Evolutionary conservation across 1,140 invertebrate genomes (phyloP).

Genomic region (Camponotus vicinus): DNA sequence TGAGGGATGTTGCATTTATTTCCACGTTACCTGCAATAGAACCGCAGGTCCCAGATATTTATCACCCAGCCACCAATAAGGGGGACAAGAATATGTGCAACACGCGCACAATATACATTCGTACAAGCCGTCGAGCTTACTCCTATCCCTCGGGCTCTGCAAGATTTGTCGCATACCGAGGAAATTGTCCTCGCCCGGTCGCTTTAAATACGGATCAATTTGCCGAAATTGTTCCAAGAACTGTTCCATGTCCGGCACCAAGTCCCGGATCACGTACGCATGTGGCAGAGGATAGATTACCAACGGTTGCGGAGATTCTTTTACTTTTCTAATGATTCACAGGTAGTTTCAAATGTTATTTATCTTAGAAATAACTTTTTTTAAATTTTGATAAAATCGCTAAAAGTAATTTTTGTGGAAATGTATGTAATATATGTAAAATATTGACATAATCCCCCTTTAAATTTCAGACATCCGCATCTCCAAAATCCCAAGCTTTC

Average conservation of each 20-base stretch:
- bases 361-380: neutral
- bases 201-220: conserved; percentile 95
- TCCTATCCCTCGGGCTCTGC: conserved; percentile 90
- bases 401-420: neutral
- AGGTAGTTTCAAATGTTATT: neutral
- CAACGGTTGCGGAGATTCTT: conserved; percentile 86
- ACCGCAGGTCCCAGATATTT: conserved; percentile 91
- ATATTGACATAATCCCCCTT: neutral
- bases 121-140: conserved; percentile 92
- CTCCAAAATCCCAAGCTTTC: neutral
- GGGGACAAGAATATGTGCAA: conserved; percentile 90
- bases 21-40: conserved; percentile 87
- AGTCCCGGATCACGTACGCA: conserved; percentile 96
- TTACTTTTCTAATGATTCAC: conserved; percentile 75
- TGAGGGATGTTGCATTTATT: neutral
- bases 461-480: neutral
- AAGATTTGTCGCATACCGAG: conserved; percentile 87
- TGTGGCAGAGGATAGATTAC: conserved; percentile 96
- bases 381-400: neutral
- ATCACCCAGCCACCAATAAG: conserved; percentile 91
- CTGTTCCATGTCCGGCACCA: conserved; percentile 95
- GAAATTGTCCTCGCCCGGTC: conserved; percentile 87
- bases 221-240: conserved; percentile 95
- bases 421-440: neutral
- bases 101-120: conserved; percentile 93